Evolutionary conservation across 2,888 invertebrate genomes (phyloP).

Genomic region (Frankliniella fusca): DNA sequence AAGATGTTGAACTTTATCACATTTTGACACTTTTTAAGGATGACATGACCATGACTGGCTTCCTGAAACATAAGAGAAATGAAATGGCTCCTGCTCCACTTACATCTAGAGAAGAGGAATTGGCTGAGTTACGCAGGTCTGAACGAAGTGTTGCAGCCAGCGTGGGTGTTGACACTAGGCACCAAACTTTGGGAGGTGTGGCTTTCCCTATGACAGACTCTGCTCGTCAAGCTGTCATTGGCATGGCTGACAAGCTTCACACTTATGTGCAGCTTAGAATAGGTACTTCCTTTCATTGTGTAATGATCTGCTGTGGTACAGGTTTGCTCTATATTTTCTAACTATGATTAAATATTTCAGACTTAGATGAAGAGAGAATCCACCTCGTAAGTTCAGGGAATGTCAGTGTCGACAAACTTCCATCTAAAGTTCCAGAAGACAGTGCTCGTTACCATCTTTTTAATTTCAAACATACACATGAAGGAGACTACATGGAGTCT

Average conservation of each 20-base stretch:
- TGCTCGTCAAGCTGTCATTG: constrained; percentile 66
- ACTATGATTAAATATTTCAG: constrained; percentile 48
- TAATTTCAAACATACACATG: constrained; percentile 85
- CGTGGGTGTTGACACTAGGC: constrained; percentile 74
- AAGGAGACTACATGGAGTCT: constrained; percentile 83
- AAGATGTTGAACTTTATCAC: constrained; percentile 13
- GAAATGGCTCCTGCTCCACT: constrained; percentile 83
- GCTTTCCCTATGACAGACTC: constrained; percentile 82
- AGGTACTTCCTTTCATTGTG: constrained; percentile 52
- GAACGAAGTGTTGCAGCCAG: constrained; percentile 63
- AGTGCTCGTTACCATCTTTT: constrained; percentile 88
- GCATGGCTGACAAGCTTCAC: constrained; percentile 38
- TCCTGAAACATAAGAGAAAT: constrained; percentile 70
- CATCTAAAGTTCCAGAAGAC: constrained; percentile 76
- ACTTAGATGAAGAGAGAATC: constrained; percentile 82
- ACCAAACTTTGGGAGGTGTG: constrained; percentile 87
- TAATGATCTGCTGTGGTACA: background rate
- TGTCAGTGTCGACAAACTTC: constrained; percentile 64
- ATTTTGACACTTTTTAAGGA: constrained; percentile 51
- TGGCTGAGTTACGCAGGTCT: constrained; percentile 69
- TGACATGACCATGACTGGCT: constrained; percentile 78
- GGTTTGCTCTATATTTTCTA: background rate
- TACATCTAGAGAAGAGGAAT: constrained; percentile 79
- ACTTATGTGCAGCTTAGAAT: constrained; percentile 88
- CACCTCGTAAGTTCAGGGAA: constrained; percentile 71